phyloP scores from a whole-genome alignment of 2,888 invertebrate species.

The Macaria notata region DNA sequence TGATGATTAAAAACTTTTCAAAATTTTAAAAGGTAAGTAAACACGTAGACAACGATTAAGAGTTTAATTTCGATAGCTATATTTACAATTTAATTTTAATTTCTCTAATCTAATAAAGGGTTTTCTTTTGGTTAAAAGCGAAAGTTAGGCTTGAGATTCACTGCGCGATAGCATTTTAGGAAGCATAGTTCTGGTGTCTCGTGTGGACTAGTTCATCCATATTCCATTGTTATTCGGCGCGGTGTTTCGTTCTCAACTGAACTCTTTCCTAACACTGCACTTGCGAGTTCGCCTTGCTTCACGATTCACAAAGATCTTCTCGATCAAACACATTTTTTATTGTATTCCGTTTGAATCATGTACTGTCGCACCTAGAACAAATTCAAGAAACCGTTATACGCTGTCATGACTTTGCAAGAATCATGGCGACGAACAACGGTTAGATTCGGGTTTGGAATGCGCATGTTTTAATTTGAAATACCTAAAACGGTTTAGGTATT shows the following conservation, averaged over 20 bases:
- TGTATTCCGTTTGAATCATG: slow-evolving; percentile 60
- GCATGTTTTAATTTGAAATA: slow-evolving; percentile 36
- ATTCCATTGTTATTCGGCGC: slow-evolving; percentile 75
- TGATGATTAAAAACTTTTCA: slow-evolving; percentile 70
- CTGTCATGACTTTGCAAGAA: slow-evolving; percentile 41
- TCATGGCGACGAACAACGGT: slow-evolving; percentile 54
- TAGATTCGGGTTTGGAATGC: slow-evolving; percentile 60
- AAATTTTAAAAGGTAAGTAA: slow-evolving; percentile 55
- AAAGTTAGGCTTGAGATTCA: slow-evolving; percentile 41
- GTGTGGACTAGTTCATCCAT: slow-evolving; percentile 66
- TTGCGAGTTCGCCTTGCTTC: slow-evolving; percentile 69
- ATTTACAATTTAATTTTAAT: slow-evolving; percentile 50
- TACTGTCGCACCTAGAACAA: slow-evolving; percentile 62
- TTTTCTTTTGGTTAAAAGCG: slow-evolving; percentile 35
- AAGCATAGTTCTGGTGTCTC: slow-evolving; percentile 67
- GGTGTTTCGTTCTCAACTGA: slow-evolving; percentile 71
- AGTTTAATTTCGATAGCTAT: slow-evolving; percentile 44
- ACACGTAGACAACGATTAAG: slow-evolving; percentile 68
- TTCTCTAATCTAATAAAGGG: slow-evolving; percentile 27
- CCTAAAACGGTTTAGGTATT: slow-evolving; percentile 5
- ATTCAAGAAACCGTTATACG: slow-evolving; percentile 47
- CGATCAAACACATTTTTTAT: slow-evolving; percentile 78
- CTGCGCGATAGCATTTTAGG: slow-evolving; percentile 65
- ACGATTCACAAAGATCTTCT: slow-evolving; percentile 57
- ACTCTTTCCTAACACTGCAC: slow-evolving; percentile 57